phyloP scores from a whole-genome alignment of 1,140 invertebrate genomes.

The Acyrthosiphon pisum region DNA sequence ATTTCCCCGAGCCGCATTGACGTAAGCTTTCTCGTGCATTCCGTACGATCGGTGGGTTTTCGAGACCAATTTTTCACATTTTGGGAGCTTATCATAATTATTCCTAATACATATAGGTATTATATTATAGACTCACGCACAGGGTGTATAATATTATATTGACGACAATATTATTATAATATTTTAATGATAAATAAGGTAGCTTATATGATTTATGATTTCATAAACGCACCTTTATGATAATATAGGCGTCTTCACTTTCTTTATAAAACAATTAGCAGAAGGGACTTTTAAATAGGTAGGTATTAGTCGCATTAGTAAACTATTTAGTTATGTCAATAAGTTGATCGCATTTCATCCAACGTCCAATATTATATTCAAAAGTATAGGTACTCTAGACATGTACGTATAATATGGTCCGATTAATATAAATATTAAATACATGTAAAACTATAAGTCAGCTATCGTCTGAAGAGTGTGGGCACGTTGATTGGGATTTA shows the following conservation, averaged over 20 bases:
- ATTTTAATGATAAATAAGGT: background rate
- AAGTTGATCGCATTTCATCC: background rate
- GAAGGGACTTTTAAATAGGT: background rate
- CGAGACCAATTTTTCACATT: background rate
- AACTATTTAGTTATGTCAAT: background rate
- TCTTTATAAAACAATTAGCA: background rate
- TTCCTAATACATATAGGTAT: background rate
- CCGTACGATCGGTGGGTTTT: background rate
- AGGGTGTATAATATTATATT: background rate
- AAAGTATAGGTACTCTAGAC: slow-evolving; percentile 14
- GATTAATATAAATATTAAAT: background rate
- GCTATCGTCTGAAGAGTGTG: background rate
- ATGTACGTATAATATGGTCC: background rate
- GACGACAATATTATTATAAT: background rate
- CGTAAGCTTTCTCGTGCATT: background rate
- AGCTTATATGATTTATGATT: background rate
- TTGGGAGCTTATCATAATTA: background rate
- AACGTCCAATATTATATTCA: slow-evolving; percentile 10
- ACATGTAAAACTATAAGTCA: background rate
- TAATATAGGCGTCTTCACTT: background rate
- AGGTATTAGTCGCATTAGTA: background rate
- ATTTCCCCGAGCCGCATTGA: background rate
- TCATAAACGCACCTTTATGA: background rate
- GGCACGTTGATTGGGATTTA: background rate
- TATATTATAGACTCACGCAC: background rate